Base-by-base conservation (phyloP, 2,888 invertebrate species). In the Catocala nupta region DNA sequence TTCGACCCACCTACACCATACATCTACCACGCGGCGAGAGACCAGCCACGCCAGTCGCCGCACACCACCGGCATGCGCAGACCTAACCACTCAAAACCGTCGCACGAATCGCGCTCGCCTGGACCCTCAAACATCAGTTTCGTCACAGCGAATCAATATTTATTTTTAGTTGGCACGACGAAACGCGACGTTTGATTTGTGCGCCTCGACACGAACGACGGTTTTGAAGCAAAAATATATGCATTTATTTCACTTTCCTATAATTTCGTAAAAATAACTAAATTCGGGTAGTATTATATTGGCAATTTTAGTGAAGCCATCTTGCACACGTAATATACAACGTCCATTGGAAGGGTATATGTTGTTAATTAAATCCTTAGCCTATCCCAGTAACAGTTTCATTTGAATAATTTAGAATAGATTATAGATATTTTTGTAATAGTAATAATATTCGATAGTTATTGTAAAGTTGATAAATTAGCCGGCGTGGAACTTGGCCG, bases 401-500 rank as follows among this genome's bases (percentile, higher is more conserved):
- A 86, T 88, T 90, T 83, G 80, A 86, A 88, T 91, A 88, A 90
- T 89, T 90, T 92, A 93, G 91, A 85, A 90, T 93, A 93, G 92
- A 88, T 85, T 82, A 93, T 91, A 93, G 90, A 92, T 93, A 93
- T 93, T 93, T 94, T 94, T 93, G 84, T 93, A 93, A 93, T 91
- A 91, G 90, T 90, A 88, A 89, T 88, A 89, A 89, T 88, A 89
- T 89, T 91, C 88, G 84, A 88, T 91, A 92, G 88, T 81, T 88
- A 83, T 85, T 87, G 83, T 88, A 83, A 89, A 86, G 74, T 83
- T 82, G 74, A 81, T 86, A 81, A 80, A 81, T 81, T 83, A 74
- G 57, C 70, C 77, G 71, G 71, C 73, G 84, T 79, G 78, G 76
- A 74, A 73, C 84, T 85, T 84, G 81, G 82, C 66, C 75, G 77